These are phyloP conservation scores for Muraenolepis orangiensis DNA, from an alignment of 2,797 vertebrate genomes.

Conservation along the genomic window DNA sequence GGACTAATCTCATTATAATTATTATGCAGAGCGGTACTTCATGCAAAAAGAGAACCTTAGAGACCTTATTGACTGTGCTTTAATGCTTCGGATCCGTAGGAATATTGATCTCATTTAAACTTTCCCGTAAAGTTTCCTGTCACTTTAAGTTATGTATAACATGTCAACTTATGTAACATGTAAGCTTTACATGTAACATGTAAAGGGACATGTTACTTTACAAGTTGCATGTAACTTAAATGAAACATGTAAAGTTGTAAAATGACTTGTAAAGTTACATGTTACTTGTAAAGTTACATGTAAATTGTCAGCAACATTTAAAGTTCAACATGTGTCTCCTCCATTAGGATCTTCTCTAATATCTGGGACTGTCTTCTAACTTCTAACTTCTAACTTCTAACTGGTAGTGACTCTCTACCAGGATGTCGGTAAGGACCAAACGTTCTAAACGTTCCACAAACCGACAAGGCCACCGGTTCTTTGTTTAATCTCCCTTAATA, in stretches of 20 bases:
- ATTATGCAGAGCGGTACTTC: slow-evolving; percentile 22
- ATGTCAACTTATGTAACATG: too few species aligned
- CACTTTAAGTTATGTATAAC: too few species aligned
- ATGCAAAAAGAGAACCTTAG: slow-evolving; percentile 75
- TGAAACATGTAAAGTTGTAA: too few species aligned
- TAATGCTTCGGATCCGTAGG: slow-evolving; percentile 56
- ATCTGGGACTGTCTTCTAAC: neutral
- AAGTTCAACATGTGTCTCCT: slow-evolving; percentile 16
- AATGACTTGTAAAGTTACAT: too few species aligned
- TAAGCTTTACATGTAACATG: too few species aligned
- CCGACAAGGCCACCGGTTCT: neutral
- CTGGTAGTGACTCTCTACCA: slow-evolving; percentile 3
- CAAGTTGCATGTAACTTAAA: too few species aligned
- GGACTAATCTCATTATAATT: neutral
- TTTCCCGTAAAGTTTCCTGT: too few species aligned
- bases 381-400: too few species aligned
- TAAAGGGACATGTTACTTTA: too few species aligned
- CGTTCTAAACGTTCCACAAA: neutral
- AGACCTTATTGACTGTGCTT: slow-evolving; percentile 68
- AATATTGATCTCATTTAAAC: slow-evolving; percentile 46
- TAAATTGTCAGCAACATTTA: slow-evolving; percentile 10
- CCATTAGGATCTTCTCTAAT: neutral
- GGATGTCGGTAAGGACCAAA: neutral
- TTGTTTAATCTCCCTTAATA: too few species aligned
- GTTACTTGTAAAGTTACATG: too few species aligned